Conservation (phyloP, 2,797 vertebrate species). For the Crocodylus rhombifer region DNA sequence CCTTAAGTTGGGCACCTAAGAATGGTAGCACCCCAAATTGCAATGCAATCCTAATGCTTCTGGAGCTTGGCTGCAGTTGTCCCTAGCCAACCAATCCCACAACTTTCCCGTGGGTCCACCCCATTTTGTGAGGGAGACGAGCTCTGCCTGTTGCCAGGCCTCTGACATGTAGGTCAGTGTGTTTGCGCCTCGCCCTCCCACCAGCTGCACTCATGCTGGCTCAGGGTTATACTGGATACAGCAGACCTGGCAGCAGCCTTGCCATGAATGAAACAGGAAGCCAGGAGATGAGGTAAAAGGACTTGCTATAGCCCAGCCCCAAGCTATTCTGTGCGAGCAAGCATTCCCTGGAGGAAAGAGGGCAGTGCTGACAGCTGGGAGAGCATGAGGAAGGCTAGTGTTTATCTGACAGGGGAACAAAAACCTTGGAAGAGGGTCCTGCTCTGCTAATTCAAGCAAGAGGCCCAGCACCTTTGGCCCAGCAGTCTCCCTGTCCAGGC, state of each 20-base stretch:
- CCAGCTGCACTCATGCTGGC: not conserved
- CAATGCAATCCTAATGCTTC: not conserved
- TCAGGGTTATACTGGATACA: not conserved
- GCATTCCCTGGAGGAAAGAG: not conserved
- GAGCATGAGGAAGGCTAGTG: not conserved
- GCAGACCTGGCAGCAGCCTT: not conserved
- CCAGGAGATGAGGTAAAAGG: not conserved
- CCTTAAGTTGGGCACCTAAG: not conserved
- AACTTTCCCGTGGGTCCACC: not conserved
- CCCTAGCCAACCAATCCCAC: not conserved
- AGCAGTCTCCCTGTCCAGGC: accelerated
- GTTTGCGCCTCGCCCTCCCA: constrained; percentile 51
- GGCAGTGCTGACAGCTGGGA: not conserved
- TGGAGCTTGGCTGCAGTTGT: not conserved
- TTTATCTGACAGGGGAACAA: not conserved
- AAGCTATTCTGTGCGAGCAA: not conserved
- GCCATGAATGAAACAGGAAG: constrained; percentile 27
- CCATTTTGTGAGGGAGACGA: not conserved
- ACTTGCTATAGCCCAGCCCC: not conserved
- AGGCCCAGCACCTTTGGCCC: not conserved
- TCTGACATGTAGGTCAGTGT: constrained; percentile 23
- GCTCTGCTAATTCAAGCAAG: not conserved
- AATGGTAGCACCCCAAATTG: not conserved
- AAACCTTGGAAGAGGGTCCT: accelerated
- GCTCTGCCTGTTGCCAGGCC: constrained; percentile 4